phyloP scores from a whole-genome alignment of 2,888 invertebrate genomes.

The Sarcophaga caerulescens region DNA sequence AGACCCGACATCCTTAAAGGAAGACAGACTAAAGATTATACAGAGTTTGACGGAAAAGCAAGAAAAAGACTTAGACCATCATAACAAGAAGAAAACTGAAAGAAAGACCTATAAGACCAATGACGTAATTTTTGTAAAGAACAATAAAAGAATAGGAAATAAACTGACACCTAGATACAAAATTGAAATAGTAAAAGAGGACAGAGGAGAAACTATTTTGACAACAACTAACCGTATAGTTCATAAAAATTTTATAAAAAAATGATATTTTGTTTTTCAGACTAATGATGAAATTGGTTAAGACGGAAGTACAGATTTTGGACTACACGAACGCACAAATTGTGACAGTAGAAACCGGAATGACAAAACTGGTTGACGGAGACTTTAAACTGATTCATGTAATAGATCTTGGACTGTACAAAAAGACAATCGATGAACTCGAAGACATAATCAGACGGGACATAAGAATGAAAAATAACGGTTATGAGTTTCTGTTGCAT shows the following conservation, averaged over 20 bases:
- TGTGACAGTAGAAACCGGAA: background rate
- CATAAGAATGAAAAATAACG: too few relatives aligned
- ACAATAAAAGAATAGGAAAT: slow-evolving; percentile 32
- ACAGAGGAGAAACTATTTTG: slow-evolving; percentile 17
- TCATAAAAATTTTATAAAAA: background rate
- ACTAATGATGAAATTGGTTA: background rate
- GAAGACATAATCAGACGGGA: too few relatives aligned
- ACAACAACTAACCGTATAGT: slow-evolving; percentile 13
- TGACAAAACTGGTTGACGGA: too few relatives aligned
- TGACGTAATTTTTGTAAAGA: slow-evolving; percentile 26
- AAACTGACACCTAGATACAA: slow-evolving; percentile 29
- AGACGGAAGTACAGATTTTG: slow-evolving; percentile 21
- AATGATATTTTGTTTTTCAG: background rate
- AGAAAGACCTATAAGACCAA: background rate
- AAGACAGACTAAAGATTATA: background rate
- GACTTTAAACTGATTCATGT: too few relatives aligned
- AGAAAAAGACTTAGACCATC: background rate
- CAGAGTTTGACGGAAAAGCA: background rate
- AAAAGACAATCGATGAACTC: too few relatives aligned
- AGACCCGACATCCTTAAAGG: background rate
- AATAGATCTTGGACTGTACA: too few relatives aligned
- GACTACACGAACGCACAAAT: slow-evolving; percentile 23
- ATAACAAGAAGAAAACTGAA: background rate
- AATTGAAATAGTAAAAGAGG: slow-evolving; percentile 23
- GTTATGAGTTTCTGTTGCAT: too few relatives aligned